Percentiles rank a stretch among this genome's conserved stretches.
phyloP scores from a whole-genome alignment of 1,140 invertebrate genomes.

The Solen grandis region DNA sequence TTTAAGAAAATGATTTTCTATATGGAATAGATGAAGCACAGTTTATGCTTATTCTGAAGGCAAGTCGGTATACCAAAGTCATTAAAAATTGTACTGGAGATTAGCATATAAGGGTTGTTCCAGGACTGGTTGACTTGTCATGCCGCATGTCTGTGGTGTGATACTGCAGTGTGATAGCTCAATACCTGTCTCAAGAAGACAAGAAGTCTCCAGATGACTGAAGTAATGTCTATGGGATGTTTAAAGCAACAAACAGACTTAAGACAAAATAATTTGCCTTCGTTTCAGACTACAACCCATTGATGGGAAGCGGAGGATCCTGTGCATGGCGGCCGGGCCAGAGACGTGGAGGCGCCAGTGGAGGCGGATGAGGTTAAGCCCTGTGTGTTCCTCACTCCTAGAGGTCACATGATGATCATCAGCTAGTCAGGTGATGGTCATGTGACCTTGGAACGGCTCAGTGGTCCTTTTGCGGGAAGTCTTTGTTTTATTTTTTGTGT shows the following conservation, averaged over 20 bases:
- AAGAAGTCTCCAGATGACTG: not conserved
- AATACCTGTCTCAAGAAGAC: not conserved
- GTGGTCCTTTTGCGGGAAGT: too few species aligned
- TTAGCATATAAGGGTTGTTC: not conserved
- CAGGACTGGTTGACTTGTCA: not conserved
- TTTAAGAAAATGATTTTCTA: too few species aligned
- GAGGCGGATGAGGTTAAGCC: slow-evolving; percentile 52
- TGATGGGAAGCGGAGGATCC: slow-evolving; percentile 15
- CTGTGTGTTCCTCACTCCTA: slow-evolving; percentile 39
- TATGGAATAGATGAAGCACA: too few species aligned
- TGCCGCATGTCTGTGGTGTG: not conserved
- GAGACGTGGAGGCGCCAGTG: slow-evolving; percentile 19
- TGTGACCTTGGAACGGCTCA: too few species aligned
- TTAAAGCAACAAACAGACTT: too few species aligned
- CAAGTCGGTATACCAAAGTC: too few species aligned
- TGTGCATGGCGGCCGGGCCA: slow-evolving; percentile 38
- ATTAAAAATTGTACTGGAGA: too few species aligned
- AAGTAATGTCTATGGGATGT: not conserved
- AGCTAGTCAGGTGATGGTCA: too few species aligned
- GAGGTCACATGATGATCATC: slow-evolving; percentile 9
- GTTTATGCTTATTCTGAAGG: too few species aligned
- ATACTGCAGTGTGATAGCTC: not conserved
- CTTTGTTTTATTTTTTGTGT: too few species aligned
- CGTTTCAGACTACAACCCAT: slow-evolving; percentile 45
- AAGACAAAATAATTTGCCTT: too few species aligned